Conservation (phyloP, 2,888 invertebrate species). For the Meteorus colon region DNA sequence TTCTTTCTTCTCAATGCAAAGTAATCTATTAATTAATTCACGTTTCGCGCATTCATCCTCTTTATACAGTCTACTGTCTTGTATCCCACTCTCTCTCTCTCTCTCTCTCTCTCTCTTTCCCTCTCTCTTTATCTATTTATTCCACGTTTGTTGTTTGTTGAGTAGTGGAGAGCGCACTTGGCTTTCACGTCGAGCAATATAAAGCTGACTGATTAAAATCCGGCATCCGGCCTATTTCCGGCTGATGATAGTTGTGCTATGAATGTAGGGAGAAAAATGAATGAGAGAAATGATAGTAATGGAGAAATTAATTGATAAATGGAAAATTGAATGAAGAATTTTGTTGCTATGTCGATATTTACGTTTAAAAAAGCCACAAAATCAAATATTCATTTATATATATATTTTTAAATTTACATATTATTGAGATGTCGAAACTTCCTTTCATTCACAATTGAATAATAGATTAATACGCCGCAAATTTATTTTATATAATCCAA, state of each 20-base stretch:
- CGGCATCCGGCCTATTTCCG: conserved; percentile 37
- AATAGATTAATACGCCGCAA: too few relatives aligned
- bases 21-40: conserved; percentile 1
- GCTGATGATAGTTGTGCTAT: conserved; percentile 13
- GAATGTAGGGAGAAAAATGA: neutral
- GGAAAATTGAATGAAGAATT: too few relatives aligned
- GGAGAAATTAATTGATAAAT: too few relatives aligned
- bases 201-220: conserved; percentile 50
- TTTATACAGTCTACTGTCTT: neutral
- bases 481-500: too few relatives aligned
- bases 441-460: too few relatives aligned
- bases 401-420: too few relatives aligned
- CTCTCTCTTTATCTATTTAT: neutral
- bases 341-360: too few relatives aligned
- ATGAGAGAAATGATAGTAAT: too few relatives aligned
- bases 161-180: neutral
- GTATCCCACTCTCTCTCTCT: neutral
- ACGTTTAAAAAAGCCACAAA: too few relatives aligned
- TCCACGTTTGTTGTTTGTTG: conserved; percentile 27
- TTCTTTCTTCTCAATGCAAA: neutral
- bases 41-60: neutral
- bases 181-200: conserved; percentile 29
- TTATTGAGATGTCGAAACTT: too few relatives aligned
- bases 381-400: too few relatives aligned
- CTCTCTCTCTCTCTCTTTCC: neutral